A percentile compares a stretch with the other conserved stretches of the same genome.
These are phyloP conservation scores for Hypena proboscidalis DNA, from an alignment of 2,888 invertebrate species.

Conservation along the genomic window DNA sequence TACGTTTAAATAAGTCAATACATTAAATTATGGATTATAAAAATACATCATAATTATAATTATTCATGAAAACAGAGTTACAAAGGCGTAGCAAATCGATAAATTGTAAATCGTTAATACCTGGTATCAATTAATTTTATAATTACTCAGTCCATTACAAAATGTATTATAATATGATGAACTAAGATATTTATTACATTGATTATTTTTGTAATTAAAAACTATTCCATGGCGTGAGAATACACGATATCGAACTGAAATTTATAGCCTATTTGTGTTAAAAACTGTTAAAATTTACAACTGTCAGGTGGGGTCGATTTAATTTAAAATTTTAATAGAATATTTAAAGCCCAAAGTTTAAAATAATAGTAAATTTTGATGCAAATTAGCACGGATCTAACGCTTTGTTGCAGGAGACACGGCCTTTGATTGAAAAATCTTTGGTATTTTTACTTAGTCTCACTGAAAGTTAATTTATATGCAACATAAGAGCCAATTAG, in stretches of 20 bases:
- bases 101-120: slow-evolving; percentile 43
- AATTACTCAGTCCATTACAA: slow-evolving; percentile 40
- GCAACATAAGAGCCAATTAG: slow-evolving; percentile 39
- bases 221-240: slow-evolving; percentile 29
- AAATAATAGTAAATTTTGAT: no score
- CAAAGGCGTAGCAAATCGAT: slow-evolving; percentile 55
- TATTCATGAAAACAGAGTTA: slow-evolving; percentile 26
- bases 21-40: slow-evolving; percentile 36
- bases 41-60: slow-evolving; percentile 46
- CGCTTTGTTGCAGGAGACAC: no score
- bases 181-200: slow-evolving; percentile 40
- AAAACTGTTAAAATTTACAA: slow-evolving; percentile 26
- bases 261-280: slow-evolving; percentile 21
- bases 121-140: slow-evolving; percentile 44
- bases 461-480: slow-evolving; percentile 24
- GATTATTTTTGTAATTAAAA: slow-evolving; percentile 23
- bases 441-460: slow-evolving; percentile 12
- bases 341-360: no score
- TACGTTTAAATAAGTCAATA: slow-evolving; percentile 24
- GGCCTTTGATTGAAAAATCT: no score
- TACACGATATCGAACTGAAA: slow-evolving; percentile 24
- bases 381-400: no score
- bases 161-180: slow-evolving; percentile 33
- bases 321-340: no score
- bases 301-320: slow-evolving; percentile 8